Evolutionary conservation across 2,888 invertebrate genomes (phyloP).

Genomic region (Tigriopus californicus): DNA sequence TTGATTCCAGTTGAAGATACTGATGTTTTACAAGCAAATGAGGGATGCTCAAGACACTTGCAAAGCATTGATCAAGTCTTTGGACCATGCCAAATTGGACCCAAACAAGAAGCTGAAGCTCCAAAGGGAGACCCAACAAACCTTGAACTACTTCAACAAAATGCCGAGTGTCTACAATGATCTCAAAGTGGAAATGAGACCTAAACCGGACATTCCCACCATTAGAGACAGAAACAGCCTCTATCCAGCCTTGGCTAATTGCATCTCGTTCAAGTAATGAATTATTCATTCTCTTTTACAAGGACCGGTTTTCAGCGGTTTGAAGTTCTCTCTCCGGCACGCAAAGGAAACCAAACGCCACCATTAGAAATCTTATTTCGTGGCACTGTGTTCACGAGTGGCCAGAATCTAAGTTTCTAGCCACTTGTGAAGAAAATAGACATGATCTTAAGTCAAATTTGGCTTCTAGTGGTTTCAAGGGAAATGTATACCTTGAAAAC

Average conservation of each 20-base stretch:
- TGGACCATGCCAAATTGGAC: slow-evolving; percentile 45
- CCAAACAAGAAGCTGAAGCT: slow-evolving; percentile 41
- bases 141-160: slow-evolving; percentile 46
- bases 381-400: too few relatives aligned
- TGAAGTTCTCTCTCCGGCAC: too few relatives aligned
- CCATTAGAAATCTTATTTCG: too few relatives aligned
- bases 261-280: slow-evolving; percentile 4
- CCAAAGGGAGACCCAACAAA: slow-evolving; percentile 45
- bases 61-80: slow-evolving; percentile 39
- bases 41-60: slow-evolving; percentile 41
- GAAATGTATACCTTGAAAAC: too few relatives aligned
- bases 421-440: too few relatives aligned
- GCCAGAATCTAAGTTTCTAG: too few relatives aligned
- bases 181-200: not conserved
- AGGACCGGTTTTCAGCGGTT: too few relatives aligned
- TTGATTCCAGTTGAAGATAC: not conserved
- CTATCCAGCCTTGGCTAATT: slow-evolving; percentile 11
- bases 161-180: slow-evolving; percentile 16
- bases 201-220: not conserved
- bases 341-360: too few relatives aligned
- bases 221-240: not conserved
- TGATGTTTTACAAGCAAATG: slow-evolving; percentile 34
- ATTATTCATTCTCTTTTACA: too few relatives aligned
- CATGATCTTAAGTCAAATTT: too few relatives aligned
- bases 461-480: too few relatives aligned